A percentile compares a stretch with the other conserved stretches of the same genome.
These are phyloP conservation scores for Vidua chalybeata DNA, from an alignment of 2,113 vertebrate species.

Conservation along the genomic window DNA sequence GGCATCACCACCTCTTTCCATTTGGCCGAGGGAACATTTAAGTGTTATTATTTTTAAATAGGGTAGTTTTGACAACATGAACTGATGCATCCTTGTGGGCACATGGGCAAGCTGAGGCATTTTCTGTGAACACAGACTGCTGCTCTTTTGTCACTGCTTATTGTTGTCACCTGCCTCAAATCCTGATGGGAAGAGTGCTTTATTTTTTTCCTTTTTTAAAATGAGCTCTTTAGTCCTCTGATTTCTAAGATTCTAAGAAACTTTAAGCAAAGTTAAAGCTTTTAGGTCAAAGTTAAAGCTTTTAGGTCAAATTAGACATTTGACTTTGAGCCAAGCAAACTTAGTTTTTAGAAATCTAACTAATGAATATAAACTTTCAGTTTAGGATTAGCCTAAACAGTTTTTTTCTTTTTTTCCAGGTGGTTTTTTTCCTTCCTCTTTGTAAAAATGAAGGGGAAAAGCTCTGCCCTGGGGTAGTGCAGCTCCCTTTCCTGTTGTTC, in stretches of 20 bases:
- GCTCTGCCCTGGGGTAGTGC: neutral
- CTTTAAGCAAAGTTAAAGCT: neutral
- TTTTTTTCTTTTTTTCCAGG: neutral
- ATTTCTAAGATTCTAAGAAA: neutral
- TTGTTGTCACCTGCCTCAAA: neutral
- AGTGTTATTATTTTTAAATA: neutral
- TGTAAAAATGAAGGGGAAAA: neutral
- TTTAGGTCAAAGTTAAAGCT: neutral
- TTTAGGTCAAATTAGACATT: neutral
- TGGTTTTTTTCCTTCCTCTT: neutral
- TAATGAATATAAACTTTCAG: neutral
- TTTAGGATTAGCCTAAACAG: neutral
- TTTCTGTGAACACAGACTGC: neutral
- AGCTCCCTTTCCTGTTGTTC: neutral
- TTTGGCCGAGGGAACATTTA: neutral
- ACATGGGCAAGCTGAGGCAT: neutral
- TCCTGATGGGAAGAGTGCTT: neutral
- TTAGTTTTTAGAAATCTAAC: neutral
- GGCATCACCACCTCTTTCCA: neutral
- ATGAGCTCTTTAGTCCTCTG: neutral
- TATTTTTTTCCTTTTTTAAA: too few species aligned
- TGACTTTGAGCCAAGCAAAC: neutral
- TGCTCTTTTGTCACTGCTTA: neutral
- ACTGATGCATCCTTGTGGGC: neutral
- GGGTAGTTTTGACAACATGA: neutral